Conservation (phyloP, 1,140 invertebrate genomes). For the Colletes gigas region DNA sequence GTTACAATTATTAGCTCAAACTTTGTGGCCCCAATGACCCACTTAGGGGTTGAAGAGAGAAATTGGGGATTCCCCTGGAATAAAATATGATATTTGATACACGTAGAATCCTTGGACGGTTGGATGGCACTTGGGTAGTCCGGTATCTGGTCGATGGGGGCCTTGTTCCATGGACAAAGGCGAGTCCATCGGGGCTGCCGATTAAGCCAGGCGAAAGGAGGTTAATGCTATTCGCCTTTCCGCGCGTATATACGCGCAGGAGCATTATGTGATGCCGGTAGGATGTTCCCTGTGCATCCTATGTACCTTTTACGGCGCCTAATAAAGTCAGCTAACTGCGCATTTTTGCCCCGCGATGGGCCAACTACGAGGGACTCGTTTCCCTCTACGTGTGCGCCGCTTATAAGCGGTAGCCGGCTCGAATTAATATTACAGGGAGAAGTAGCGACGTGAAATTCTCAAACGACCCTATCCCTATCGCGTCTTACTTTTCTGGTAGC, state of each 20-base stretch:
- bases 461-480: neutral
- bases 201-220: constrained; percentile 54
- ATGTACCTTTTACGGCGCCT: constrained; percentile 56
- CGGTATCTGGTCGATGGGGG: neutral
- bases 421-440: constrained; percentile 3
- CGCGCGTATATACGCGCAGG: constrained; percentile 26
- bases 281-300: constrained; percentile 53
- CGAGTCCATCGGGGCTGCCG: neutral
- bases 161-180: neutral
- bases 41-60: too few relatives aligned
- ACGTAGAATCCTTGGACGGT: too few relatives aligned
- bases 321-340: constrained; percentile 62
- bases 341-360: constrained; percentile 28
- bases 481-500: neutral
- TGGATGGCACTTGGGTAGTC: too few relatives aligned
- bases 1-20: too few relatives aligned
- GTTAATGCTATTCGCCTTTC: constrained; percentile 64
- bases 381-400: neutral
- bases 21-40: too few relatives aligned
- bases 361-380: constrained; percentile 19
- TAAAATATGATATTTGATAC: too few relatives aligned
- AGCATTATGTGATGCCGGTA: constrained; percentile 54
- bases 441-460: neutral
- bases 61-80: too few relatives aligned
- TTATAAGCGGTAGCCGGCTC: neutral